phyloP scores from a whole-genome alignment of 2,113 vertebrate species.

The Solenodon paradoxus region DNA sequence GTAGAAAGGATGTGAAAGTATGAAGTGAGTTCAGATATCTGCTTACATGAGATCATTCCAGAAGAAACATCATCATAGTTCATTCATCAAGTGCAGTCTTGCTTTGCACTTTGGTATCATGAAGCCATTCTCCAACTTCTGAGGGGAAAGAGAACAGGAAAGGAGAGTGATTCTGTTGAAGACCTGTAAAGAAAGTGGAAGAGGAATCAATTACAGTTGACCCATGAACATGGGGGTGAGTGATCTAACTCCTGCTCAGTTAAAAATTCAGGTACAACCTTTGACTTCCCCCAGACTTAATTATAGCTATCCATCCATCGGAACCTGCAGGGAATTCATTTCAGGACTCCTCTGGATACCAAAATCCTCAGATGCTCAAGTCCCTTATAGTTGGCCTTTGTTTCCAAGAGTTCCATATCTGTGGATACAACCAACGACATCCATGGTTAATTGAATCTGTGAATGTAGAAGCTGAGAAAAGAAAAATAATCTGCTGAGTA shows the following conservation, averaged over 20 bases:
- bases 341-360: not conserved
- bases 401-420: not conserved
- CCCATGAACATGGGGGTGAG: not conserved
- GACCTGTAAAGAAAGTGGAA: conserved; percentile 16
- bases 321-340: too few species aligned
- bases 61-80: conserved; percentile 5
- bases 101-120: not conserved
- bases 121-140: conserved; percentile 31
- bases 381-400: not conserved
- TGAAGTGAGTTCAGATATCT: not conserved
- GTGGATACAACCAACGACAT: not conserved
- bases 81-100: conserved; percentile 38
- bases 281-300: not conserved
- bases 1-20: not conserved
- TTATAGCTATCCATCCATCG: too few species aligned
- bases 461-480: not conserved
- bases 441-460: not conserved
- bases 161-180: conserved; percentile 54
- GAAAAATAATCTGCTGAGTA: not conserved
- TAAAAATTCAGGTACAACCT: not conserved
- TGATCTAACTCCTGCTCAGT: not conserved
- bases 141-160: conserved; percentile 28
- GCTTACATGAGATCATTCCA: not conserved
- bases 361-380: not conserved
- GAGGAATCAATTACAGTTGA: not conserved